phyloP scores from a whole-genome alignment of 2,797 vertebrate species.

The Acomys russatus region DNA sequence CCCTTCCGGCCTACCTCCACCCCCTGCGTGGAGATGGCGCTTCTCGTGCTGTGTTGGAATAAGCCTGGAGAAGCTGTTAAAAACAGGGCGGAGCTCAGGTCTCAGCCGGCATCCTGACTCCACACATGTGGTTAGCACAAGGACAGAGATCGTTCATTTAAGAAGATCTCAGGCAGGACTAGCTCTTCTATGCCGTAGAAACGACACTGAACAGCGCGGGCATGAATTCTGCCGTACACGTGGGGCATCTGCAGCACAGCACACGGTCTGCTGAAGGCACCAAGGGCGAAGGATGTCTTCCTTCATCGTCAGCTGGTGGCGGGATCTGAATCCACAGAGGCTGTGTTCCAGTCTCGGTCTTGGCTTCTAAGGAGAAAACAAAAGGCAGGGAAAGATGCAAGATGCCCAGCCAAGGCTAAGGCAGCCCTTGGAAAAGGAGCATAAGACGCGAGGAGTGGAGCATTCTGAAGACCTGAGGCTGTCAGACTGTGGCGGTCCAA shows the following conservation, averaged over 20 bases:
- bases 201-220: background rate
- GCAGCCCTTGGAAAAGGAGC: background rate
- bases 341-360: background rate
- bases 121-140: background rate
- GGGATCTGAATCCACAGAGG: background rate
- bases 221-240: background rate
- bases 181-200: background rate
- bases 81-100: background rate
- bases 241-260: background rate
- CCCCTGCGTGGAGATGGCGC: background rate
- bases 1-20: background rate
- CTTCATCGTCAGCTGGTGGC: background rate
- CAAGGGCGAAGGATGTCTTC: background rate
- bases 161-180: background rate
- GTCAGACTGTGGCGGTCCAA: background rate
- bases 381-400: background rate
- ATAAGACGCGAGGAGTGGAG: background rate
- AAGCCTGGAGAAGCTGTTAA: background rate
- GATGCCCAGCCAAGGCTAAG: background rate
- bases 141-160: background rate
- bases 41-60: background rate
- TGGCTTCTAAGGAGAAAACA: background rate
- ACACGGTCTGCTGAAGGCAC: background rate
- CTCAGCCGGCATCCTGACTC: background rate
- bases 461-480: background rate